A percentile compares a stretch with the other conserved stretches of the same genome.
These are phyloP conservation scores for Sphenopsis melanotis DNA, from an alignment of 2,797 vertebrate genomes.

Conservation along the genomic window DNA sequence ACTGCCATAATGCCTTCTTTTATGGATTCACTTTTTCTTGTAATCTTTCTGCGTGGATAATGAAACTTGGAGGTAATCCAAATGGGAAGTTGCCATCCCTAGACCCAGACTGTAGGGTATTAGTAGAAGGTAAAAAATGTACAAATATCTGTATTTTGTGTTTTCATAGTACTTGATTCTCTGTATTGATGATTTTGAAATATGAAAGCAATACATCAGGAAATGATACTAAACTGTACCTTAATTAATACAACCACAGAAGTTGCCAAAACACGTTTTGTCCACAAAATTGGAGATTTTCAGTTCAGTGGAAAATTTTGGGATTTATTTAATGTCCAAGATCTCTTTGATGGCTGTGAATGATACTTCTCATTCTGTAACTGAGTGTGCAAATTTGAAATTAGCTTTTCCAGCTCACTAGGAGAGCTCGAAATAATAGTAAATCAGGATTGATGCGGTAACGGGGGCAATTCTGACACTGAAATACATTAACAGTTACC, in stretches of 20 bases:
- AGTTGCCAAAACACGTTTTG: not conserved
- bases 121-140: not conserved
- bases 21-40: not conserved
- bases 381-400: not conserved
- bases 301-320: not conserved
- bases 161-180: not conserved
- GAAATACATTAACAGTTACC: not conserved
- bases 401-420: not conserved
- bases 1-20: not conserved
- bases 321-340: not conserved
- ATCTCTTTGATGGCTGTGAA: not conserved
- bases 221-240: not conserved
- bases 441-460: not conserved
- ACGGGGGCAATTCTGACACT: not conserved
- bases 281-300: not conserved
- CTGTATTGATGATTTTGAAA: not conserved
- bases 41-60: not conserved
- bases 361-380: not conserved
- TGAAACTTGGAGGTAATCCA: not conserved
- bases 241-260: not conserved
- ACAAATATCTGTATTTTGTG: not conserved
- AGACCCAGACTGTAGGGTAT: rapidly evolving
- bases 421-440: not conserved
- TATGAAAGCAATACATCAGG: not conserved
- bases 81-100: not conserved